Conservation (phyloP, 1,140 invertebrate genomes). For the Drosophila kohkoa region DNA sequence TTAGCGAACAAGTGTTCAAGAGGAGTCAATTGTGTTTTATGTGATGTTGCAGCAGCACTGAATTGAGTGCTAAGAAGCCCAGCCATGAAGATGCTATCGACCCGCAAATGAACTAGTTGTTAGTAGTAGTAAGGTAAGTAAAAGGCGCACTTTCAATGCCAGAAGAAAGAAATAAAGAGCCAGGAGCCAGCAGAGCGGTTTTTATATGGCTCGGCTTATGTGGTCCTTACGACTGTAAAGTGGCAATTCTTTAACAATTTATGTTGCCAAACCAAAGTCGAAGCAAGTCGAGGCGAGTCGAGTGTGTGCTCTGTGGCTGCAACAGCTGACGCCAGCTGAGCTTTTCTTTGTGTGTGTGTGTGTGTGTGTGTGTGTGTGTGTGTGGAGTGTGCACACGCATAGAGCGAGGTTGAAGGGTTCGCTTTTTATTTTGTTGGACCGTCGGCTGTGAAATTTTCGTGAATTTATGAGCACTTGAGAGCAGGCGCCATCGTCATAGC, state of each 20-base stretch:
- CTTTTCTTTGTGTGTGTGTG: too few species aligned
- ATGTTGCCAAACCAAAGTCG: slow-evolving; percentile 76
- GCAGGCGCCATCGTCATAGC: slow-evolving; percentile 70
- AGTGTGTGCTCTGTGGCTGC: slow-evolving; percentile 26
- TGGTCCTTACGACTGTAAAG: slow-evolving; percentile 80
- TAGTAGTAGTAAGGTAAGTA: slow-evolving; percentile 8
- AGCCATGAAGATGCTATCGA: slow-evolving; percentile 10
- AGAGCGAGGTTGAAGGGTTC: slow-evolving; percentile 35
- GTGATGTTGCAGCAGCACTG: not conserved
- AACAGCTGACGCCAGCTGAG: slow-evolving; percentile 68
- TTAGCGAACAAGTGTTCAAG: not conserved
- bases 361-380: too few species aligned
- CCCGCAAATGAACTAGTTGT: slow-evolving; percentile 11
- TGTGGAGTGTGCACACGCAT: too few species aligned
- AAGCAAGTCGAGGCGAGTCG: slow-evolving; percentile 7
- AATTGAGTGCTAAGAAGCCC: too few species aligned
- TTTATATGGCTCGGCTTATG: slow-evolving; percentile 79
- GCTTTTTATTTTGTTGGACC: slow-evolving; percentile 67
- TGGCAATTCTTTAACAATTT: slow-evolving; percentile 82
- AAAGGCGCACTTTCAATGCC: slow-evolving; percentile 9
- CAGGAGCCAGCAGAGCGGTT: slow-evolving; percentile 49
- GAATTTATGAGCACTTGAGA: slow-evolving; percentile 81
- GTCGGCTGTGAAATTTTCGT: slow-evolving; percentile 81
- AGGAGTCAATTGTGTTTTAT: slow-evolving; percentile 9
- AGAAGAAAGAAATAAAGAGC: not conserved